These are phyloP conservation scores for Cuculus canorus DNA, from an alignment of 2,797 vertebrate genomes.

Conservation along the genomic window DNA sequence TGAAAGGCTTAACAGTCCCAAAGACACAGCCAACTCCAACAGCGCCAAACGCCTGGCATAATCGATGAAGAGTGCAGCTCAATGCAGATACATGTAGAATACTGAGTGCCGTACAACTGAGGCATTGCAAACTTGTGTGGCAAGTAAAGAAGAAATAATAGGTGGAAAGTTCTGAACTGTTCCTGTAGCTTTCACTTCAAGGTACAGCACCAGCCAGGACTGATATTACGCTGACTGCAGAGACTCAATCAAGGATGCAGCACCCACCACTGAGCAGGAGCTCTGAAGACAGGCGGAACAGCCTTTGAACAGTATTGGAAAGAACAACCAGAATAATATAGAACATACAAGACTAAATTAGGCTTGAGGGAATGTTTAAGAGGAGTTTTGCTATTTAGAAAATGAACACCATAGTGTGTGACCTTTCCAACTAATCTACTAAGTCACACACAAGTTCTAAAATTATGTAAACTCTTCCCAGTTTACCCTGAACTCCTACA, in stretches of 20 bases:
- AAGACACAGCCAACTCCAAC: not conserved
- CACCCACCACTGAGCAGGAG: not conserved
- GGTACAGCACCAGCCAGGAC: not conserved
- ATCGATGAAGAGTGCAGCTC: not conserved
- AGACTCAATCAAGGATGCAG: not conserved
- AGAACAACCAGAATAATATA: not conserved
- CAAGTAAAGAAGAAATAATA: not conserved
- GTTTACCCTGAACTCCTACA: not conserved
- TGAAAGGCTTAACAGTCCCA: not conserved
- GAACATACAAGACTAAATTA: not conserved
- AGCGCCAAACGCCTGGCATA: not conserved
- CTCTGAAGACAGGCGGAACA: not conserved
- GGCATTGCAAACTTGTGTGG: not conserved
- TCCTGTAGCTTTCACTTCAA: slow-evolving; percentile 13
- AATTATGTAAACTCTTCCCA: not conserved
- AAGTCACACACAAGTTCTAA: slow-evolving; percentile 4
- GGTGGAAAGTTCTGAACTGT: not conserved
- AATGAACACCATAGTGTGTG: not conserved
- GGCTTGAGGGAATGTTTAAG: slow-evolving; percentile 9
- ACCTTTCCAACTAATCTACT: slow-evolving; percentile 17
- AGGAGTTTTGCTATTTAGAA: not conserved
- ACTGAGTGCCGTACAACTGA: not conserved
- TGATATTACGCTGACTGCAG: not conserved
- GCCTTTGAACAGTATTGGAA: not conserved
- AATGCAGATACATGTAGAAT: not conserved